Conservation (phyloP, 2,888 invertebrate species). For the Eupithecia insigniata region DNA sequence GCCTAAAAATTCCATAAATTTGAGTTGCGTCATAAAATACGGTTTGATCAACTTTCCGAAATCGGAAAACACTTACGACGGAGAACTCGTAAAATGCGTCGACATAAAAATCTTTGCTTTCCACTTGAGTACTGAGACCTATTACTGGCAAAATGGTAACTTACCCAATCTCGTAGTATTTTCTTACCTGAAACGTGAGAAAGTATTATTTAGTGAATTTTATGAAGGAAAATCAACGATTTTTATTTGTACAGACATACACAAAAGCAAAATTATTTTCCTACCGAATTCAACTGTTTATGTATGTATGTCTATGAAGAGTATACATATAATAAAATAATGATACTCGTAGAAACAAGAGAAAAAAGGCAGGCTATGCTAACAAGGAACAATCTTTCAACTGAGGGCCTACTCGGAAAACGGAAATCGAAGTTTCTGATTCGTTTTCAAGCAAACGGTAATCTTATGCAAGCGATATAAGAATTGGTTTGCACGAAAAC, state of each 20-base stretch:
- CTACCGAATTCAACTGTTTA: not conserved
- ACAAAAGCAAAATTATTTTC: not conserved
- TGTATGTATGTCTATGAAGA: not conserved
- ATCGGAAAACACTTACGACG: conserved; percentile 42
- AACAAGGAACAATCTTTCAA: not conserved
- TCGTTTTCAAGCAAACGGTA: too few species aligned
- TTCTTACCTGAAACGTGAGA: conserved; percentile 39
- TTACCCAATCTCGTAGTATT: conserved; percentile 32
- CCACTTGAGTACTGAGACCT: conserved; percentile 29
- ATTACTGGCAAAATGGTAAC: conserved; percentile 27
- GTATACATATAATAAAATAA: too few species aligned
- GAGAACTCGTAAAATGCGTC: conserved; percentile 36
- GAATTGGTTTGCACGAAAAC: too few species aligned
- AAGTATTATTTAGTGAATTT: conserved; percentile 28
- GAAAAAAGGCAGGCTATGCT: not conserved
- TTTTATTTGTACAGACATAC: not conserved
- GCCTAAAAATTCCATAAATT: conserved; percentile 6
- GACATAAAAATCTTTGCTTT: conserved; percentile 41
- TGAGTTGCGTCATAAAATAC: conserved; percentile 23
- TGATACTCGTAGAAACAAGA: too few species aligned
- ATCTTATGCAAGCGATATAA: too few species aligned
- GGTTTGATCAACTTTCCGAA: conserved; percentile 35
- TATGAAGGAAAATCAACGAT: not conserved
- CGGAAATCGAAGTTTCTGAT: too few species aligned
- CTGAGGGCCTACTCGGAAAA: too few species aligned